Evolutionary conservation across 2,113 vertebrate genomes (phyloP).

Genomic region (Pseudopodoces humilis): DNA sequence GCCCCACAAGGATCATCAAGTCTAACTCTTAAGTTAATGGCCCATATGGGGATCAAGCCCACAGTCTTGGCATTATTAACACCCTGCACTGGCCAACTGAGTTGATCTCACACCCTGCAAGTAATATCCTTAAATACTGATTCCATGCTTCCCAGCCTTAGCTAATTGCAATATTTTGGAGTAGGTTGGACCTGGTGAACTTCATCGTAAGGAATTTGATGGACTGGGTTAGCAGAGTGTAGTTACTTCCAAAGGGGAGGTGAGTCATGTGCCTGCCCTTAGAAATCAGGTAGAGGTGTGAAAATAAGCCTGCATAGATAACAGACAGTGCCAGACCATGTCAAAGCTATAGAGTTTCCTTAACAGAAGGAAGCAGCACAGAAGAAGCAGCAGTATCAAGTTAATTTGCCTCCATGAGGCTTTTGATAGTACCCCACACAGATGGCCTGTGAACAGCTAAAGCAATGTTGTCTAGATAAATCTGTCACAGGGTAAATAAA

Average conservation of each 20-base stretch:
- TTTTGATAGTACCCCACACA: not conserved
- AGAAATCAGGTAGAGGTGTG: not conserved
- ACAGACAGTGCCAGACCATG: not conserved
- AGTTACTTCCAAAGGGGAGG: not conserved
- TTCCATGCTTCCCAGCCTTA: not conserved
- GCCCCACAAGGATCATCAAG: not conserved
- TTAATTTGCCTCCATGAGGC: not conserved
- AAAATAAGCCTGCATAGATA: not conserved
- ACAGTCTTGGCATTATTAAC: not conserved
- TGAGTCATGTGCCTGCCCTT: not conserved
- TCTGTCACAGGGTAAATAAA: not conserved
- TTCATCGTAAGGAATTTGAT: not conserved
- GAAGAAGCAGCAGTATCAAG: not conserved
- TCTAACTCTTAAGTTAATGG: not conserved
- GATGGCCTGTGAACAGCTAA: not conserved
- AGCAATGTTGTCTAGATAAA: not conserved
- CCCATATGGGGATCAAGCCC: not conserved
- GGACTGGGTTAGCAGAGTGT: not conserved
- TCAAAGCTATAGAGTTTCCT: not conserved
- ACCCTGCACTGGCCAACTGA: not conserved
- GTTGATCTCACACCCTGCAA: not conserved
- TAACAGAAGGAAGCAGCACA: not conserved
- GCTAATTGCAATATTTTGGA: not conserved
- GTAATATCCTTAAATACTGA: not conserved
- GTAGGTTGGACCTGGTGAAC: not conserved